A percentile compares a stretch with the other conserved stretches of the same genome.
phyloP scores from a whole-genome alignment of 2,888 invertebrate genomes.

The Synanthedon myopaeformis region DNA sequence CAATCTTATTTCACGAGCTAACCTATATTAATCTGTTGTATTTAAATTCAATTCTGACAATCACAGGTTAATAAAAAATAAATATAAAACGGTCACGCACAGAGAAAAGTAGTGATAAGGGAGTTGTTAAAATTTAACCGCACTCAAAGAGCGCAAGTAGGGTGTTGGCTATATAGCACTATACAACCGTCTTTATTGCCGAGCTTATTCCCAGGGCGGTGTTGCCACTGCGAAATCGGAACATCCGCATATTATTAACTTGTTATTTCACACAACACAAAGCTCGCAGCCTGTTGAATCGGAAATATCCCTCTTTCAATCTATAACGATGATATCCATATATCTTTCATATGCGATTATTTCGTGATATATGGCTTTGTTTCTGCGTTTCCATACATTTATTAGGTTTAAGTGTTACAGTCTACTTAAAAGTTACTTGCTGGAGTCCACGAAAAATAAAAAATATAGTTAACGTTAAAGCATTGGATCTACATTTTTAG shows the following conservation, averaged over 20 bases:
- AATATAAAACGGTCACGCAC: conserved; percentile 11
- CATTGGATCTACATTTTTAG: too few relatives aligned
- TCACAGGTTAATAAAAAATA: too few relatives aligned
- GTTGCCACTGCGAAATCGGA: conserved; percentile 24
- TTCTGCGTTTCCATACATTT: too few relatives aligned
- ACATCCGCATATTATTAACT: conserved; percentile 32
- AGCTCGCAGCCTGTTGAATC: conserved; percentile 21
- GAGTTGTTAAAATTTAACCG: conserved; percentile 45
- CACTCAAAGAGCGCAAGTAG: conserved; percentile 20
- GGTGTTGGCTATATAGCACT: conserved; percentile 6
- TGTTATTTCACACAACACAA: conserved; percentile 26
- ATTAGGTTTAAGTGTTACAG: too few relatives aligned
- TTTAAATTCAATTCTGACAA: too few relatives aligned
- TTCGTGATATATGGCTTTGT: too few relatives aligned
- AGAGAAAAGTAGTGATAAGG: conserved; percentile 18
- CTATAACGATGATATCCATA: conserved; percentile 1
- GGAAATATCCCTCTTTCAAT: conserved; percentile 1
- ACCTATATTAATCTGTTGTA: too few relatives aligned
- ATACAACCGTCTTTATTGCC: conserved; percentile 25
- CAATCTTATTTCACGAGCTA: too few relatives aligned
- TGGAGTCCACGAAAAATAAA: too few relatives aligned
- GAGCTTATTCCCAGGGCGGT: conserved; percentile 21
- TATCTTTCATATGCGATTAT: neutral
- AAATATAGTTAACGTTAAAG: too few relatives aligned
- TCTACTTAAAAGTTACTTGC: too few relatives aligned